phyloP scores from a whole-genome alignment of 2,888 invertebrate species.

The Drosophila histrio region DNA sequence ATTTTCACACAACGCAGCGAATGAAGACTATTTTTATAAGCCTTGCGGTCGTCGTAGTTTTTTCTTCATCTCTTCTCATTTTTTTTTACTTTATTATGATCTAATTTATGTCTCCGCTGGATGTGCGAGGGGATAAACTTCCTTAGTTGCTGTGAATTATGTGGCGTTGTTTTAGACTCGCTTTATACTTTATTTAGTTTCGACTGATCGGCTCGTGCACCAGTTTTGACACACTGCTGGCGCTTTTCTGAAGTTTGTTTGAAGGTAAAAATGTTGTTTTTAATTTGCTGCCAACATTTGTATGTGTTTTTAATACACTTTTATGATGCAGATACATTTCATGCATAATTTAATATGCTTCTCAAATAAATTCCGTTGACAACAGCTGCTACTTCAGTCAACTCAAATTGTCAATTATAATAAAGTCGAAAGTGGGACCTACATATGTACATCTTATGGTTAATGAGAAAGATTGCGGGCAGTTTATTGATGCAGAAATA shows the following conservation, averaged over 20 bases:
- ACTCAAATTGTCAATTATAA: not conserved
- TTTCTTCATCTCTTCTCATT: conserved; percentile 15
- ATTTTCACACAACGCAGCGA: conserved; percentile 49
- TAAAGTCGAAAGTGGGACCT: not conserved
- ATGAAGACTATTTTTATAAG: conserved; percentile 65
- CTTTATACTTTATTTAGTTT: conserved; percentile 25
- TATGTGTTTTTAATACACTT: conserved; percentile 40
- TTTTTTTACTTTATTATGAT: conserved; percentile 55
- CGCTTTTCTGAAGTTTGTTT: conserved; percentile 26
- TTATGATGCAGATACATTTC: conserved; percentile 24
- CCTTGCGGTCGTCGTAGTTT: conserved; percentile 43
- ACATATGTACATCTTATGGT: not conserved
- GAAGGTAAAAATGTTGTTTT: conserved; percentile 25
- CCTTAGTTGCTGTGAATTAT: conserved; percentile 29
- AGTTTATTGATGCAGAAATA: not conserved
- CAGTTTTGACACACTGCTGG: conserved; percentile 55
- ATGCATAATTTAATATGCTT: conserved; percentile 46
- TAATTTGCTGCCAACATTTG: conserved; percentile 23
- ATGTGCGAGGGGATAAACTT: conserved; percentile 42
- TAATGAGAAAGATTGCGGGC: not conserved
- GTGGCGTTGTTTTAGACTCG: conserved; percentile 17
- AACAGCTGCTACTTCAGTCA: conserved; percentile 36
- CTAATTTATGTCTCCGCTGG: conserved; percentile 66
- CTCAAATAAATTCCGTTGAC: not conserved
- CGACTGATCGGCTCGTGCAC: conserved; percentile 16